Evolutionary conservation across 2,113 vertebrate genomes (phyloP).

Genomic region (Macrotis lagotis): DNA sequence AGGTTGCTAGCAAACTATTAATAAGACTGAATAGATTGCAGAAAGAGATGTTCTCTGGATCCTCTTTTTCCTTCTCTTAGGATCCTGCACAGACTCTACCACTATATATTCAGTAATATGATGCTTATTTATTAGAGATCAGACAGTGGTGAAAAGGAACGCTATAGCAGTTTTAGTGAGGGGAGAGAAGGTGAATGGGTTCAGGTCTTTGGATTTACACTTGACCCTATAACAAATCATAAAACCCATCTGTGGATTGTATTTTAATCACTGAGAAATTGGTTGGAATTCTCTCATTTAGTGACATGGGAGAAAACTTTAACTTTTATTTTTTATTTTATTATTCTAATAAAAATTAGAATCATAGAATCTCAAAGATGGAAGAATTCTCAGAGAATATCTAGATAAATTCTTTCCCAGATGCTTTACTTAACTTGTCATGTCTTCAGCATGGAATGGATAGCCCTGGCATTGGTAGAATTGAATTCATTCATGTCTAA

Average conservation of each 20-base stretch:
- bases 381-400: neutral
- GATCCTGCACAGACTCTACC: neutral
- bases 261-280: neutral
- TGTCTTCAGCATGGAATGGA: neutral
- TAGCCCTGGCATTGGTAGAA: conserved; percentile 42
- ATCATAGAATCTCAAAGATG: neutral
- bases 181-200: neutral
- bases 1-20: neutral
- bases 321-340: no score
- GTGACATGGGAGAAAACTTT: neutral
- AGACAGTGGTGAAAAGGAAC: neutral
- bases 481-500: conserved; percentile 33
- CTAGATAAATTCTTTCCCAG: neutral
- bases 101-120: neutral
- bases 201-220: neutral
- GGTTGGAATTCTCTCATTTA: neutral
- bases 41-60: neutral
- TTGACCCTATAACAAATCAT: neutral
- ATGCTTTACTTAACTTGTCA: neutral
- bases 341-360: no score
- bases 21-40: neutral
- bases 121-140: neutral
- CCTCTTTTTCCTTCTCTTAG: neutral
- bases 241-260: neutral
- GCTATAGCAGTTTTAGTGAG: neutral